phyloP scores from a whole-genome alignment of 2,888 invertebrate species.

The Chrysolina oricalcia region DNA sequence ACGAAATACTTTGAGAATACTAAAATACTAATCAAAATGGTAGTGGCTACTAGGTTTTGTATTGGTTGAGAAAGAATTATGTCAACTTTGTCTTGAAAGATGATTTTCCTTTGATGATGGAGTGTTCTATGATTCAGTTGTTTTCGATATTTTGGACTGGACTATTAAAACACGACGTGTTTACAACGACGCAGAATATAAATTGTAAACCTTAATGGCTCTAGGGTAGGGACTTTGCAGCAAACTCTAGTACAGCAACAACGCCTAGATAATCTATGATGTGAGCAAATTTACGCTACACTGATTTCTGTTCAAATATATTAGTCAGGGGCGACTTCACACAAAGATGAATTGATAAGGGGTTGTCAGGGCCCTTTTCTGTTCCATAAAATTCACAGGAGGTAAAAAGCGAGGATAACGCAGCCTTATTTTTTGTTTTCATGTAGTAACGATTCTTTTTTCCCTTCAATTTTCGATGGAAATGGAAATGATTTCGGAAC shows the following conservation, averaged over 20 bases:
- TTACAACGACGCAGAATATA: background rate
- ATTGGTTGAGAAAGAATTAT: too few relatives aligned
- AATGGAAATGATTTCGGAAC: too few relatives aligned
- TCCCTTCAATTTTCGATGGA: too few relatives aligned
- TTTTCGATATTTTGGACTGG: too few relatives aligned
- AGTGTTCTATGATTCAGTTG: too few relatives aligned
- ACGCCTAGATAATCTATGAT: background rate
- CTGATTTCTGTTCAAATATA: conserved; percentile 2
- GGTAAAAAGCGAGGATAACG: background rate
- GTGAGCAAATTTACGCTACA: conserved; percentile 3
- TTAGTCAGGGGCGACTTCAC: background rate
- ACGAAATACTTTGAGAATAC: too few relatives aligned
- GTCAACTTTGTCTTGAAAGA: too few relatives aligned
- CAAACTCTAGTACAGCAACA: background rate
- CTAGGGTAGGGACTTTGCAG: background rate
- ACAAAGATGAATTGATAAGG: background rate
- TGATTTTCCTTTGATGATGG: too few relatives aligned
- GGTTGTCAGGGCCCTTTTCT: background rate
- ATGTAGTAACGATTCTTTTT: background rate
- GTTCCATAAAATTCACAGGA: background rate
- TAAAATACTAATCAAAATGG: too few relatives aligned
- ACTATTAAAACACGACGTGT: too few relatives aligned
- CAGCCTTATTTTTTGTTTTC: background rate
- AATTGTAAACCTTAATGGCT: background rate
- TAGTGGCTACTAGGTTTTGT: too few relatives aligned